A percentile compares a stretch with the other conserved stretches of the same genome.
Conservation (phyloP, 1,140 invertebrate genomes). For the Hermatobates lingyangjiaoensis region DNA sequence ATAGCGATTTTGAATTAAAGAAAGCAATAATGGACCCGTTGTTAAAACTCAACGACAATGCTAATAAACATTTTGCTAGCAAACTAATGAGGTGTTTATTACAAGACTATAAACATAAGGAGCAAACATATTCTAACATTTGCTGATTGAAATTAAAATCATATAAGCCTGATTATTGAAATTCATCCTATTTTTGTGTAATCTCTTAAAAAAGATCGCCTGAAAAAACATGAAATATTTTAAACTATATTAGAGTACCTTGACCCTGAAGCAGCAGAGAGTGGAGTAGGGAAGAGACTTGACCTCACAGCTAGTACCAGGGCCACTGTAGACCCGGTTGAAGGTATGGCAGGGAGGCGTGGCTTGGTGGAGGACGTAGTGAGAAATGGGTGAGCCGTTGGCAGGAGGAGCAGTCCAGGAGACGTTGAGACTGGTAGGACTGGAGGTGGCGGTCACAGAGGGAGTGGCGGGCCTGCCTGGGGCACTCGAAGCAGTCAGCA, state of each 20-base stretch:
- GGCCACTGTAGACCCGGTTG: slow-evolving; percentile 35
- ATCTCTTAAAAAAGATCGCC: too few species aligned
- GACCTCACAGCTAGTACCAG: slow-evolving; percentile 35
- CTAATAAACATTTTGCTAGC: too few species aligned
- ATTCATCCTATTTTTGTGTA: too few species aligned
- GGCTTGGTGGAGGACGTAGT: slow-evolving; percentile 57
- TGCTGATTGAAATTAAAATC: too few species aligned
- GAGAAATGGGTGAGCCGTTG: slow-evolving; percentile 58
- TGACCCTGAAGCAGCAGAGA: slow-evolving; percentile 55
- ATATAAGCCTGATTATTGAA: too few species aligned
- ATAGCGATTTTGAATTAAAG: too few species aligned
- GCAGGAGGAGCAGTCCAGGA: slow-evolving; percentile 49
- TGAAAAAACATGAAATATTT: too few species aligned
- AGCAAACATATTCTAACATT: too few species aligned
- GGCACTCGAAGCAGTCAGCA: slow-evolving; percentile 58
- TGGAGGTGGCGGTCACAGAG: slow-evolving; percentile 26
- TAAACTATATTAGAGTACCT: slow-evolving; percentile 26
- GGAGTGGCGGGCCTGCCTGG: slow-evolving; percentile 44
- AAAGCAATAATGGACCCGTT: too few species aligned
- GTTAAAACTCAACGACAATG: too few species aligned
- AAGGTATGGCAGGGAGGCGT: slow-evolving; percentile 24
- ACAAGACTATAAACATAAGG: too few species aligned
- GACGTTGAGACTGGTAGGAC: slow-evolving; percentile 41
- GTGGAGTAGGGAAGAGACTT: slow-evolving; percentile 52
- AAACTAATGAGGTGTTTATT: too few species aligned